Evolutionary conservation across 2,113 vertebrate genomes (phyloP).

Genomic region (Empidonax alnorum): DNA sequence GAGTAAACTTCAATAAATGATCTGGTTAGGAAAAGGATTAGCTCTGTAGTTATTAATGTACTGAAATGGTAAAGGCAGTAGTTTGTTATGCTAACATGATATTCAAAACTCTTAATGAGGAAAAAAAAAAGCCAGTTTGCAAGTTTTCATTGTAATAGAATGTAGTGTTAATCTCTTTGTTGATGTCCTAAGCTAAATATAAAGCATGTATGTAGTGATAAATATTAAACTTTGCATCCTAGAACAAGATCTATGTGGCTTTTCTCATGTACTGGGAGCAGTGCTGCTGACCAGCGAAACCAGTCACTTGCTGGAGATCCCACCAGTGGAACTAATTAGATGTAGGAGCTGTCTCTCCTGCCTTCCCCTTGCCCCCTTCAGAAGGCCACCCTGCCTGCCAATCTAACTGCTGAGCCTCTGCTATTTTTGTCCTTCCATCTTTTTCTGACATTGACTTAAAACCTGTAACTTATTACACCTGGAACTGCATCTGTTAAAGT

Average conservation of each 20-base stretch:
- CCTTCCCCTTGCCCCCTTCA: neutral
- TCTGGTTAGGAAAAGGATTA: neutral
- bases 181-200: neutral
- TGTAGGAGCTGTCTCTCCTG: neutral
- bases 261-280: neutral
- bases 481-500: neutral
- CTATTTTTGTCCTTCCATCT: conserved; percentile 19
- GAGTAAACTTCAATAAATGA: neutral
- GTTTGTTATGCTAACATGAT: neutral
- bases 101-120: neutral
- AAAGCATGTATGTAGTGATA: neutral
- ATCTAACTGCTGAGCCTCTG: neutral
- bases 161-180: neutral
- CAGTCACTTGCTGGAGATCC: neutral
- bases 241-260: rapidly evolving
- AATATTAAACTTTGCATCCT: neutral
- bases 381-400: neutral
- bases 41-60: neutral
- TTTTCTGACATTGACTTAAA: neutral
- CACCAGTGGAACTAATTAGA: neutral
- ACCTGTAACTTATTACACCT: conserved; percentile 25
- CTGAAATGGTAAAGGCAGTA: neutral
- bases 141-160: neutral
- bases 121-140: neutral
- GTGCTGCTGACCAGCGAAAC: neutral